These are phyloP conservation scores for Ptychobarbus kaznakovi DNA, from an alignment of 2,797 vertebrate genomes.

Conservation along the genomic window DNA sequence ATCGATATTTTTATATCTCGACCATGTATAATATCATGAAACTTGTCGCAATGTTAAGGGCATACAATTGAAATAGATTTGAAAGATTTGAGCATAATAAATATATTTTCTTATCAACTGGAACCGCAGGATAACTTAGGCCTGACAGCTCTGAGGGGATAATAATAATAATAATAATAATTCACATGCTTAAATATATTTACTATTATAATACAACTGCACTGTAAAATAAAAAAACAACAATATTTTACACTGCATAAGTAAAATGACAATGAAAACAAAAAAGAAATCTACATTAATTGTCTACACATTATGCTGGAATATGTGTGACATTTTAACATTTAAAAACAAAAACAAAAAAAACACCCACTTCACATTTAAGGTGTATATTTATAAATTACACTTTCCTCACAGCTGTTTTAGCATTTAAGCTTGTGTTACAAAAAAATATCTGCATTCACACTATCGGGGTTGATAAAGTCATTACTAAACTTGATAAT, in stretches of 20 bases:
- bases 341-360: no score
- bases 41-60: neutral
- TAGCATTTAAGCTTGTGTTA: neutral
- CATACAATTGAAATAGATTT: neutral
- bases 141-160: neutral
- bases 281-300: neutral
- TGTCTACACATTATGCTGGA: neutral
- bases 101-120: neutral
- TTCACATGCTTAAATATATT: neutral
- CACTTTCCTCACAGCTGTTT: neutral
- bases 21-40: neutral
- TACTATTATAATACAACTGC: neutral
- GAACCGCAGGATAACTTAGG: neutral
- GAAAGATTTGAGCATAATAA: neutral
- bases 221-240: neutral
- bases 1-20: no score
- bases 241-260: neutral
- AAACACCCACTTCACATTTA: neutral
- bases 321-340: neutral
- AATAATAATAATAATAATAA: neutral
- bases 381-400: neutral
- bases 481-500: constrained; percentile 14
- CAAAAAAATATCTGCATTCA: neutral
- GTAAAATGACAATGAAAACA: neutral
- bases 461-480: neutral